Evolutionary conservation across 2,113 vertebrate genomes (phyloP), one percentile per base, ranked within the genome.

Genomic region (Myotis yumanensis): DNA sequence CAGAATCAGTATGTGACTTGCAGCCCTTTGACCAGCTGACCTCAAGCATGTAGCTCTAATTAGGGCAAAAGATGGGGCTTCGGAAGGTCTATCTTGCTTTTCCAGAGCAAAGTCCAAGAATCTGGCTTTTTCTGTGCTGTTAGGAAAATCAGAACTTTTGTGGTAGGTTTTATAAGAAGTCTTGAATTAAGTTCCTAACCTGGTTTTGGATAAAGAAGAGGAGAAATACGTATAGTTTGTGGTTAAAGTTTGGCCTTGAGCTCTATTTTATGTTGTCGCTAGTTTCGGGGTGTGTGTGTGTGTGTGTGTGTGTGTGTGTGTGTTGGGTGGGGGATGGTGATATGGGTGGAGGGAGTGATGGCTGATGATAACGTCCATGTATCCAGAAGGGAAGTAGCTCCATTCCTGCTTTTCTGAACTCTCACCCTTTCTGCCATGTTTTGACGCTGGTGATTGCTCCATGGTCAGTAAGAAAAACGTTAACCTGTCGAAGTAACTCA

Each of bases 401-500:
- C 22, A 1, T 62, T 15, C 2, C 25, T 73, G 3, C 84, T 40
- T 57, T 71, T 51, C 79, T 80, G 82, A 73, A 87, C 43, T 59
- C 85, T 57, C 37, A 17, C 52, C 59, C 2, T 76, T 87, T 85
- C 62, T 82, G 52, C 35, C 40, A 51, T 37, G 64, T 84, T 96
- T 95, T 40, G 35, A 76, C 0, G 11, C 54, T 32, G 40, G 66
- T 75, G 73, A 76, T 52, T 86, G n/a, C 32, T 89, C 76, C 32
- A 25, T 48, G 66, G 75, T 69, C 75, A 80, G 52, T 18, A 66
- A 83, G 35, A 69, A 22, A 68, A 54, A 84, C 25, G 15, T 83
- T 90, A 71, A 62, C 51, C 35, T 86, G 68, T 90, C 57, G 40
- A n/a, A 76, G 66, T 73, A 43, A 86, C 80, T 94, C 80, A 90